Percentiles rank a stretch among this genome's conserved stretches.
phyloP scores from a whole-genome alignment of 2,888 invertebrate genomes.

The Watsonalla binaria region DNA sequence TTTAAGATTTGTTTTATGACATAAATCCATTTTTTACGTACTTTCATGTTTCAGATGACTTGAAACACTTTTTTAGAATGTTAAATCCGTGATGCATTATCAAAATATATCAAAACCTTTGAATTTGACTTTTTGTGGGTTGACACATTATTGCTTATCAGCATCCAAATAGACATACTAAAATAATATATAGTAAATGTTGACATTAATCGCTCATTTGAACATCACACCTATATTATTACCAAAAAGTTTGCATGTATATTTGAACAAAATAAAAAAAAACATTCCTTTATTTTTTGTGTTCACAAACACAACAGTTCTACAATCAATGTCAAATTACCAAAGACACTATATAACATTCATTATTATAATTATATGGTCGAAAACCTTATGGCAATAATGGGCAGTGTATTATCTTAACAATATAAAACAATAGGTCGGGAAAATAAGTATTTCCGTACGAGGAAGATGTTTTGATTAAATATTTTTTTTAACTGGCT shows the following conservation, averaged over 20 bases:
- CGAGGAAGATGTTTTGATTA: slow-evolving; percentile 7
- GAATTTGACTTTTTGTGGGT: too few species aligned
- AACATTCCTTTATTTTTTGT: neutral
- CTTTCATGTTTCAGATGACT: too few species aligned
- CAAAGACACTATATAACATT: neutral
- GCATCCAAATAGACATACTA: too few species aligned
- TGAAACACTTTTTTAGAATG: too few species aligned
- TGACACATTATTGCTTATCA: too few species aligned
- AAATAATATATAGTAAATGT: too few species aligned
- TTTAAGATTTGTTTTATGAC: too few species aligned
- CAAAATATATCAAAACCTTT: too few species aligned
- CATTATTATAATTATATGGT: slow-evolving; percentile 11
- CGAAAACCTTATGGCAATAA: slow-evolving; percentile 24
- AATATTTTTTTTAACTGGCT: neutral
- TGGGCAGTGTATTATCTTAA: slow-evolving; percentile 36
- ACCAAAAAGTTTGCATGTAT: neutral
- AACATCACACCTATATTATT: neutral
- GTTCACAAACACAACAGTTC: neutral
- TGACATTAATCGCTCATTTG: neutral
- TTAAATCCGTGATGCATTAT: too few species aligned
- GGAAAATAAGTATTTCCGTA: slow-evolving; percentile 7
- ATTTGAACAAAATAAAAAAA: neutral
- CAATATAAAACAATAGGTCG: slow-evolving; percentile 10
- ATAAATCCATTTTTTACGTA: too few species aligned
- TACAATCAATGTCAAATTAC: neutral